Base-by-base conservation (phyloP, 2,113 vertebrate species). In the Syngnathus floridae region DNA sequence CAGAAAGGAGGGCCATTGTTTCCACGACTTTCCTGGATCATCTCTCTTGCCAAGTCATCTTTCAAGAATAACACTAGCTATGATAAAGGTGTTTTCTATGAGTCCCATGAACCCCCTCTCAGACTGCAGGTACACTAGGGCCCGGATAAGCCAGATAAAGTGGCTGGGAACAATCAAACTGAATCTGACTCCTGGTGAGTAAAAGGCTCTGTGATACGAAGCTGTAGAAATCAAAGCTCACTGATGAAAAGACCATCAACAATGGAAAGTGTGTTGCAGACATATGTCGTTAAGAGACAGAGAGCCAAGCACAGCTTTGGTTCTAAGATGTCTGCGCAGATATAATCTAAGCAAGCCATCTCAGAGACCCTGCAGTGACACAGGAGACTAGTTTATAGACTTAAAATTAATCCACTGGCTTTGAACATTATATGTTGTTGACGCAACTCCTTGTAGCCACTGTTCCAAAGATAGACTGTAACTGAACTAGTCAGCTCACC, bases 121-220 rank as follows among this genome's bases (percentile, higher is more conserved):
- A 54, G 10, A 74, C 56, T 54, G 4, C 57, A 71, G 72, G 74
- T 78, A 77, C 69, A 86, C 78, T 76, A 54, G 1, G 61, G 21
- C 65, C 64, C 37, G 67, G 76, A 84, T 87, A 84, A 88, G 76
- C 78, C 77, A 70, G 64, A 76, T 77, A 64, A 82, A 84, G 81
- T 79, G 73, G 66, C 65, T 31, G 22, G 63, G 69, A 52, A 70
- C 69, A 79, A 81, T 79, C 38, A 13, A 69, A 69, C 63, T 59
- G 4, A 65, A 46, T 71, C 76, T 58, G 74, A 79, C 61, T 71
- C 81, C 86, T 66, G 69, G 68, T 22, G 85, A 70, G 84, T 70
- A 82, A 69, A 67, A 71, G 72, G 71, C 58, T 74, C 62, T 48
- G 67, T 82, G 59, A 75, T 73, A 74, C 59, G 1, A 26, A 77